Evolutionary conservation across 2,113 vertebrate species (phyloP), one percentile per base, ranked within the genome.

Genomic region (Pantherophis guttatus): DNA sequence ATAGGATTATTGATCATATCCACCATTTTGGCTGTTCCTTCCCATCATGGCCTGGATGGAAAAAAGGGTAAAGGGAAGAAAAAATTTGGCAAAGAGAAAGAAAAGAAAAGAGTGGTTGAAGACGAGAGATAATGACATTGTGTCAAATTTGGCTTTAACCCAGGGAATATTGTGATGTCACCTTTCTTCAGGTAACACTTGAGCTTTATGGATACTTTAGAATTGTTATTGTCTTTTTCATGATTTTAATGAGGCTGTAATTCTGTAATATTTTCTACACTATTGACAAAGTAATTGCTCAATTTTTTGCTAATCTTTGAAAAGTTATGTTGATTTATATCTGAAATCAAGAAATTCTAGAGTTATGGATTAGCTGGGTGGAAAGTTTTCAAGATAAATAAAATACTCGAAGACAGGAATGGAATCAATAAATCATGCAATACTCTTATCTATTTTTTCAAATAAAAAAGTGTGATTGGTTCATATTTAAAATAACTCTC

Each of bases 401-500:
- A 39, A 39, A 81, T 81, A 81, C 70, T 81, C 17, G 8, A 39
- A 92, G 89, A 29, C 50, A 52, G 50, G 12, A 15, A 50, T 44
- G 50, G 86, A 91, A 59, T 33, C 24, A n/a, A 87, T 9, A 21
- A 58, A 75, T 9, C 11, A 90, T 55, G 48, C 81, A 55, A 89
- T 86, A 86, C 0, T 5, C 19, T 21, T 91, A 26, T 91, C 87
- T 81, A 58, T n/a, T 70, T 55, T 62, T 95, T 89, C 57, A 57
- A 89, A 33, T 93, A 90, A 55, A 96, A 94, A 94, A 94, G 11
- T 54, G 94, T 62, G 44, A 29, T 88, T 23, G 92, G 92, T 90
- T 11, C 90, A 94, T 87, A 95, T 94, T 94, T 94, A 19, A 10
- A 91, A 95, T 90, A 48, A 94, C 94, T 92, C 95, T 96, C 89